Conservation (phyloP, 1,140 invertebrate species). For the Stegodyphus mimosarum region DNA sequence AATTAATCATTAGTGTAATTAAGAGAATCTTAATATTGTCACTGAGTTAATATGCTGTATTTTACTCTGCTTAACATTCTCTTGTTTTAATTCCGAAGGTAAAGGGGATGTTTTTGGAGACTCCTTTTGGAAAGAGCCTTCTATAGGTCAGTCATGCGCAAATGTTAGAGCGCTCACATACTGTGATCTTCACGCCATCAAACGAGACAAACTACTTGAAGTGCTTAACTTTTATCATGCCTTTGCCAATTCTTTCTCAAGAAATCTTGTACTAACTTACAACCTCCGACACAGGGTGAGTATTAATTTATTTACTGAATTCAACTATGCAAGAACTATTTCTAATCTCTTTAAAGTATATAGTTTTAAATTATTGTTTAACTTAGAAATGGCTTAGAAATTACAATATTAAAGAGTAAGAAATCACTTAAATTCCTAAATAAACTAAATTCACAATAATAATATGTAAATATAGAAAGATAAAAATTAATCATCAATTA, state of each 20-base stretch:
- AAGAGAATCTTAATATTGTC: background rate
- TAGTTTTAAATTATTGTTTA: too few relatives aligned
- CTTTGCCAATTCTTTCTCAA: conserved; percentile 98
- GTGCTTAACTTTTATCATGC: conserved; percentile 99
- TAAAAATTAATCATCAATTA: too few relatives aligned
- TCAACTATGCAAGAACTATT: too few relatives aligned
- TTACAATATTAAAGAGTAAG: too few relatives aligned
- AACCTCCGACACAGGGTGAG: conserved; percentile 94
- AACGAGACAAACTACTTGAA: conserved; percentile 93
- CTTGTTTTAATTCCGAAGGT: conserved; percentile 69
- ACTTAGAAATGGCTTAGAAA: too few relatives aligned
- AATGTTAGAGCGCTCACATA: conserved; percentile 99
- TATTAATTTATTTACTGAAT: conserved; percentile 44
- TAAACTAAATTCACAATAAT: too few relatives aligned
- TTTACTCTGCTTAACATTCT: background rate
- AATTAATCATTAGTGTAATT: background rate
- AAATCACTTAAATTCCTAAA: too few relatives aligned
- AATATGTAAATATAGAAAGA: too few relatives aligned
- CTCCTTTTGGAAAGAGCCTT: conserved; percentile 97
- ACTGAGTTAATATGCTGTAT: background rate
- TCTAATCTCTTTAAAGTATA: too few relatives aligned
- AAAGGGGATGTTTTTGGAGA: conserved; percentile 99
- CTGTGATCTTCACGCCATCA: conserved; percentile 99
- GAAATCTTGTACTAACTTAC: conserved; percentile 98
- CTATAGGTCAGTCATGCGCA: conserved; percentile 96